phyloP scores from a whole-genome alignment of 2,888 invertebrate genomes.

The Polia nebulosa region DNA sequence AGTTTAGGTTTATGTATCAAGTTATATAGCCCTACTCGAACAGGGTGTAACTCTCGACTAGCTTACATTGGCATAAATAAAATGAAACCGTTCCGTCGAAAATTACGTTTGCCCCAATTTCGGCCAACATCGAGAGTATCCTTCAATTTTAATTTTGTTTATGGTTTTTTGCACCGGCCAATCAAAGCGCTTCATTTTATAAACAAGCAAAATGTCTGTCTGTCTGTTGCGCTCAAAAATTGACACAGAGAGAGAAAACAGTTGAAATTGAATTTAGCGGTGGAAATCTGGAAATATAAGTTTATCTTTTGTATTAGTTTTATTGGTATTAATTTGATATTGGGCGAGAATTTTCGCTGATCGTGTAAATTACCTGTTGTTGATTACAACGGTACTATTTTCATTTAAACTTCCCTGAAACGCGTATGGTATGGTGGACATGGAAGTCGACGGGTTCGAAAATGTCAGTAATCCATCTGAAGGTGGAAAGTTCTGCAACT shows the following conservation, averaged over 20 bases:
- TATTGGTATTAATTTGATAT: conserved; percentile 37
- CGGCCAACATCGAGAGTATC: conserved; percentile 20
- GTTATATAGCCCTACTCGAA: neutral
- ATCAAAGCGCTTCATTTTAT: conserved; percentile 70
- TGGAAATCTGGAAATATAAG: conserved; percentile 52
- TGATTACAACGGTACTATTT: neutral
- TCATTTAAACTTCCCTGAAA: conserved; percentile 24
- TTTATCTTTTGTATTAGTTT: conserved; percentile 57
- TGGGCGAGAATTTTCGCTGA: conserved; percentile 11
- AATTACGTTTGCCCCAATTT: too few relatives aligned
- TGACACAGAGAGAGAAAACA: conserved; percentile 80
- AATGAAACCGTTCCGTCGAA: too few relatives aligned
- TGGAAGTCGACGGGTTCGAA: conserved; percentile 86
- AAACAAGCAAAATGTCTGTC: conserved; percentile 75
- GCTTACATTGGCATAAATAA: too few relatives aligned
- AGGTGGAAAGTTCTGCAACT: conserved; percentile 83
- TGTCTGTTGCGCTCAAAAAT: conserved; percentile 3
- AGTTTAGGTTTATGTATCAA: neutral
- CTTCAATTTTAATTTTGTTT: neutral
- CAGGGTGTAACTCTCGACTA: too few relatives aligned
- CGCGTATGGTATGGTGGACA: conserved; percentile 67
- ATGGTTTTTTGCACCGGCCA: conserved; percentile 65
- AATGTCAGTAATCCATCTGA: conserved; percentile 78
- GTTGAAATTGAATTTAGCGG: conserved; percentile 85
- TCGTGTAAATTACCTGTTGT: conserved; percentile 6